phyloP scores from a whole-genome alignment of 2,888 invertebrate species.

The Dynastes tityus region DNA sequence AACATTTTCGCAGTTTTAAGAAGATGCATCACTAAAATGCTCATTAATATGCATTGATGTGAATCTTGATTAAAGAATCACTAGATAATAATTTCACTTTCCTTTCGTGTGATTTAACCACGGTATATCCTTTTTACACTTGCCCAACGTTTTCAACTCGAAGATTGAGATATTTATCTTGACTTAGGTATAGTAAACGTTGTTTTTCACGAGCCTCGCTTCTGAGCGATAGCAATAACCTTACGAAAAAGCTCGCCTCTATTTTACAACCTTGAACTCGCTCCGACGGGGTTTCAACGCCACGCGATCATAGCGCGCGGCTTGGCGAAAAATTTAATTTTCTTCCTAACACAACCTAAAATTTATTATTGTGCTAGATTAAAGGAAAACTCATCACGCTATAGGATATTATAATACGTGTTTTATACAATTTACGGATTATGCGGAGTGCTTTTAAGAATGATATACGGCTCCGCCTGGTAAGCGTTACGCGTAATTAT shows the following conservation, averaged over 20 bases:
- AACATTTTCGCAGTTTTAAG: no score
- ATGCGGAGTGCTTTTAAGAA: constrained; percentile 63
- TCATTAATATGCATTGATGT: no score
- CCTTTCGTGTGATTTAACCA: no score
- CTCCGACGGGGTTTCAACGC: neutral
- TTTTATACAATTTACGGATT: constrained; percentile 68
- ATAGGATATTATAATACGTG: constrained; percentile 69
- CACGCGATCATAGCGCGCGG: constrained; percentile 50
- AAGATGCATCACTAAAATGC: no score
- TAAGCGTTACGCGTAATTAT: constrained; percentile 48
- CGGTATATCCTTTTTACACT: no score
- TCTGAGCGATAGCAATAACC: neutral
- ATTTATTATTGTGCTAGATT: constrained; percentile 69
- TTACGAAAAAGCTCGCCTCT: constrained; percentile 8
- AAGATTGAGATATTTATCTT: neutral
- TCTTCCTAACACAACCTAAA: constrained; percentile 66
- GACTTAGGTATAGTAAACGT: neutral
- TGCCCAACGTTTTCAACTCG: no score
- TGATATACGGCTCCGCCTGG: constrained; percentile 60
- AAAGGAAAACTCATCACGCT: constrained; percentile 70
- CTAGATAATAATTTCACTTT: no score
- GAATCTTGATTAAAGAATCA: no score
- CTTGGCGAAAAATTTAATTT: constrained; percentile 65
- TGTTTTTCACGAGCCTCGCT: neutral
- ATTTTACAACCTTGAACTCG: constrained; percentile 1